Evolutionary conservation across 2,888 invertebrate species (phyloP).

Genomic region (Stenichneumon culpator): DNA sequence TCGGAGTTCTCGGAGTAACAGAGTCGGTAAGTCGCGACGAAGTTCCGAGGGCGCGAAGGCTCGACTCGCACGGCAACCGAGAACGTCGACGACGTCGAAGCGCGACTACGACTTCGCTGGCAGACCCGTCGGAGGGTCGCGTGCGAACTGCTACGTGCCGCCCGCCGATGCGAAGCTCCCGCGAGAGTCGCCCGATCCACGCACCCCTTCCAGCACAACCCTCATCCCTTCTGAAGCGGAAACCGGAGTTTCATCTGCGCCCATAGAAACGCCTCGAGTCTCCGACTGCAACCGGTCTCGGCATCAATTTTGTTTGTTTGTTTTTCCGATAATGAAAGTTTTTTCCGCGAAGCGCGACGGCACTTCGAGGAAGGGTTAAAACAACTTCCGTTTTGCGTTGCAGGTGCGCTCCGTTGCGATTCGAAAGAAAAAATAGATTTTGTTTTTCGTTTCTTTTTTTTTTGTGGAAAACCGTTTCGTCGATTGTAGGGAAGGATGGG

Average conservation of each 20-base stretch:
- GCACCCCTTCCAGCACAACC: slow-evolving; percentile 54
- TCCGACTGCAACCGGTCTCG: slow-evolving; percentile 27
- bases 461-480: background rate
- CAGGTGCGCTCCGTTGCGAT: slow-evolving; percentile 33
- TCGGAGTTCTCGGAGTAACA: slow-evolving; percentile 31
- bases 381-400: slow-evolving; percentile 28
- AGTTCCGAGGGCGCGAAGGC: slow-evolving; percentile 10
- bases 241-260: slow-evolving; percentile 41
- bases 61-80: background rate
- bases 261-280: slow-evolving; percentile 26
- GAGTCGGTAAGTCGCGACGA: background rate
- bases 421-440: background rate
- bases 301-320: slow-evolving; percentile 30
- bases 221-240: slow-evolving; percentile 53
- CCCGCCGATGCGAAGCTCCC: slow-evolving; percentile 45
- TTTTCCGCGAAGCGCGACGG: slow-evolving; percentile 9
- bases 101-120: background rate
- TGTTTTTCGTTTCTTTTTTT: too few relatives aligned
- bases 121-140: slow-evolving; percentile 65
- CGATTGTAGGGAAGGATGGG: background rate
- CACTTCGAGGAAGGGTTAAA: background rate
- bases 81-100: background rate
- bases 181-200: slow-evolving; percentile 57
- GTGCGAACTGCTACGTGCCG: slow-evolving; percentile 65
- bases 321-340: slow-evolving; percentile 57